Evolutionary conservation across 2,797 vertebrate species (phyloP).

Genomic region (Delichon dasypus): DNA sequence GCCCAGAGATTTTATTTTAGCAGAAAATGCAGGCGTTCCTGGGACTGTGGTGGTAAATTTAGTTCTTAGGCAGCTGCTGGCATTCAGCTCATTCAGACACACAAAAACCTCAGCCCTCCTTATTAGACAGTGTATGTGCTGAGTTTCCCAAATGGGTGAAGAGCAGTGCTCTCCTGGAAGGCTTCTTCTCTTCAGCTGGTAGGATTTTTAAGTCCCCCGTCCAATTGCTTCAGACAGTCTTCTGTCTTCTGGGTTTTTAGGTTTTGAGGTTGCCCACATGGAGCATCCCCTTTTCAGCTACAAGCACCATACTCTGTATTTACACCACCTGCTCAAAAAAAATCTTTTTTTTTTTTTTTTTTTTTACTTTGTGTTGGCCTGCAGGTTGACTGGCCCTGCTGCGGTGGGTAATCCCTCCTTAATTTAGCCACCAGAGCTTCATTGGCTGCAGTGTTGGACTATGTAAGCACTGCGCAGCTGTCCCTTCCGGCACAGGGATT

Average conservation of each 20-base stretch:
- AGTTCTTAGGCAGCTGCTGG: constrained; percentile 22
- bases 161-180: neutral
- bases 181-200: neutral
- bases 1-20: constrained; percentile 38
- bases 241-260: neutral
- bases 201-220: neutral
- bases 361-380: neutral
- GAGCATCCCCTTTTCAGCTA: neutral
- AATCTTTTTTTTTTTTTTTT: fast-evolving
- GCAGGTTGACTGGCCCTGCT: neutral
- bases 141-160: neutral
- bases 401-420: neutral
- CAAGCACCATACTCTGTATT: neutral
- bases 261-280: neutral
- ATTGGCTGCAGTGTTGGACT: neutral
- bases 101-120: neutral
- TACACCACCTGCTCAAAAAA: neutral
- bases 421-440: neutral
- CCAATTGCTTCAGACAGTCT: neutral
- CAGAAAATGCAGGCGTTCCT: constrained; percentile 1
- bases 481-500: neutral
- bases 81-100: neutral
- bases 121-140: neutral
- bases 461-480: neutral
- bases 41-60: neutral